phyloP scores from a whole-genome alignment of 2,797 vertebrate species.

The Pangasius krempfi region DNA sequence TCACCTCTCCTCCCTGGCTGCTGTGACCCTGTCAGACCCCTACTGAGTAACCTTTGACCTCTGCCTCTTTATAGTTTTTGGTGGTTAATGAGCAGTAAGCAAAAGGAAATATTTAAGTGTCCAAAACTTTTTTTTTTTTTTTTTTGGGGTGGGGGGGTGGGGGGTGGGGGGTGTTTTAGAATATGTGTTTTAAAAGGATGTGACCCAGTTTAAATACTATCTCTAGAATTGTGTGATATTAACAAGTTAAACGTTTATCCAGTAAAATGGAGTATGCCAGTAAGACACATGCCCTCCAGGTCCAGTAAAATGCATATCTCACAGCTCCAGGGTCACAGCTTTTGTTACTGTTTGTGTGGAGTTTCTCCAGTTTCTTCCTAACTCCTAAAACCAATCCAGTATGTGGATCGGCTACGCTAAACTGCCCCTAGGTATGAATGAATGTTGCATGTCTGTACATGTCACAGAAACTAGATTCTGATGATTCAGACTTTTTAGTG shows the following conservation, averaged over 20 bases:
- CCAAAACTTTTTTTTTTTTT: background rate
- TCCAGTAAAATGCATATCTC: background rate
- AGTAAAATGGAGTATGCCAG: background rate
- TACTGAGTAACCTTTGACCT: conserved; percentile 47
- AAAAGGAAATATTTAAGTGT: background rate
- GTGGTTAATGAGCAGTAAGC: conserved; percentile 13
- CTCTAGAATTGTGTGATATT: background rate
- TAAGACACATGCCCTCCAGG: background rate
- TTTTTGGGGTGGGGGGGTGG: too few relatives aligned
- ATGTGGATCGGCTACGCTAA: background rate
- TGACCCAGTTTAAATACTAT: background rate
- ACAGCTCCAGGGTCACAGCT: too few relatives aligned
- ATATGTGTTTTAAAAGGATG: too few relatives aligned
- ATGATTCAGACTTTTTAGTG: background rate
- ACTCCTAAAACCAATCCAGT: background rate
- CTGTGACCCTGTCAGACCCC: conserved; percentile 41
- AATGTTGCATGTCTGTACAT: background rate
- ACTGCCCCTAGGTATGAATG: background rate
- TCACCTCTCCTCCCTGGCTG: conserved; percentile 27
- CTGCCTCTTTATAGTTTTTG: conserved; percentile 38
- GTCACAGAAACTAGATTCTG: background rate
- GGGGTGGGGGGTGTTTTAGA: too few relatives aligned
- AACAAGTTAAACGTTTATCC: background rate
- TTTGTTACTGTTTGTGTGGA: background rate
- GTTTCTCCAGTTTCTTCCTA: background rate